Evolutionary conservation across 2,888 invertebrate species (phyloP).

Genomic region (Balanococcus diminutus): DNA sequence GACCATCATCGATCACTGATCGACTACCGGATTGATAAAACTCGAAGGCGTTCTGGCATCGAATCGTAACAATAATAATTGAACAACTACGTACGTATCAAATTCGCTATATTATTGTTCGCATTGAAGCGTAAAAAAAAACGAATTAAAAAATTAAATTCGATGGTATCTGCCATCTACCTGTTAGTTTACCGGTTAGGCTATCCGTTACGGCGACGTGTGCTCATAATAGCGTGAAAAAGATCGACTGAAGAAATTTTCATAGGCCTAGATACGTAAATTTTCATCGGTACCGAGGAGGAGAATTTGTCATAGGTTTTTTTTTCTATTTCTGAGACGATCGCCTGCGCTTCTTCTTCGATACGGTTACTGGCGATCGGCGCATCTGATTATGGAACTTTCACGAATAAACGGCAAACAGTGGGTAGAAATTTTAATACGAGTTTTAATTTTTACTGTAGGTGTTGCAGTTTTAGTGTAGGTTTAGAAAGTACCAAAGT

Average conservation of each 20-base stretch:
- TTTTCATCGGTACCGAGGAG: background rate
- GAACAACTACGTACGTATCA: background rate
- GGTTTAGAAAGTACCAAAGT: conserved; percentile 28
- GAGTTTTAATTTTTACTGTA: conserved; percentile 37
- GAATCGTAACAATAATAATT: background rate
- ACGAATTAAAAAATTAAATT: background rate
- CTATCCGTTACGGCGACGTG: background rate
- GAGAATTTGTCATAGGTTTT: conserved; percentile 28
- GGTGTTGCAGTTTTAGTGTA: conserved; percentile 40
- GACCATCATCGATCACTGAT: background rate
- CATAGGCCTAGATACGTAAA: background rate
- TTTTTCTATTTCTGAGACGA: background rate
- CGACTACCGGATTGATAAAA: background rate
- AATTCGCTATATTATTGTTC: background rate
- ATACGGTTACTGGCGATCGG: conserved; percentile 16
- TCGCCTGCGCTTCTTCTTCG: conserved; percentile 24
- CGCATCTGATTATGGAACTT: conserved; percentile 33
- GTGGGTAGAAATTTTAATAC: conserved; percentile 38
- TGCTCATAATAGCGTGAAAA: background rate
- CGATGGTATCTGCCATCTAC: background rate
- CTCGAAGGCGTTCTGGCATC: background rate
- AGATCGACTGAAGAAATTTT: background rate
- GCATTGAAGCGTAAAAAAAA: background rate
- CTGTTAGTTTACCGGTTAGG: background rate
- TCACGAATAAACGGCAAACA: background rate